Evolutionary conservation across 2,888 invertebrate species (phyloP), one percentile per base, ranked within the genome.

Genomic region (Gymnoscelis rufifasciata): DNA sequence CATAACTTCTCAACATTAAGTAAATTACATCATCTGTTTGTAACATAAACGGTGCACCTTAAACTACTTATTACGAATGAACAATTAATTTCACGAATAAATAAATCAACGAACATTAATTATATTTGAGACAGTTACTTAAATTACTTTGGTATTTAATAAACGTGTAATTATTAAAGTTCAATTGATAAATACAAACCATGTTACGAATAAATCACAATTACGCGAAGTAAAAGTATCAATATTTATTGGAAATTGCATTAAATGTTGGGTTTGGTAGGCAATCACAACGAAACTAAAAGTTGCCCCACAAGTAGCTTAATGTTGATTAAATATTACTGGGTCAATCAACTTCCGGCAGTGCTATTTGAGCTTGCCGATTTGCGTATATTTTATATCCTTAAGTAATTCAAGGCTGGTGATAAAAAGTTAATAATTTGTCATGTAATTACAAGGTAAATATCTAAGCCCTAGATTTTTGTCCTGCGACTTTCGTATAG

Each of bases 281-380:
- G 51, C 54, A 64, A 62, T 53, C 56, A 53, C 57, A 55, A 57
- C 42, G 47, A 64, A 59, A 62, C 61, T 51, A 59, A 68, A 67
- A 69, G 70, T 59, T 45, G 71, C 67, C 68, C 59, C 50, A 48
- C 64, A 49, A 64, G 61, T 58, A 58, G 57, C 56, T 51, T 48
- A 57, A 56, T 52, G 59, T 59, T 66, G 54, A 66, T 71, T 66
- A 65, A 71, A 73, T 72, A 74, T 69, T 74, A 73, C 68, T 72
- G 61, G 76, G 78, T 74, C 71, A 71, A 61, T 64, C 63, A 61
- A 68, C 70, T 71, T 77, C 75, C 78, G 68, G 71, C 70, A 69
- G 52, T 41, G 54, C 59, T 57, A 58, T 55, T 52, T 10, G 19
- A 23, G n/a, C 10, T 35, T 15, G 11, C 2, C 19, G 1, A 23